These are phyloP conservation scores for Pituophis catenifer DNA, from an alignment of 2,113 vertebrate genomes.

Conservation along the genomic window DNA sequence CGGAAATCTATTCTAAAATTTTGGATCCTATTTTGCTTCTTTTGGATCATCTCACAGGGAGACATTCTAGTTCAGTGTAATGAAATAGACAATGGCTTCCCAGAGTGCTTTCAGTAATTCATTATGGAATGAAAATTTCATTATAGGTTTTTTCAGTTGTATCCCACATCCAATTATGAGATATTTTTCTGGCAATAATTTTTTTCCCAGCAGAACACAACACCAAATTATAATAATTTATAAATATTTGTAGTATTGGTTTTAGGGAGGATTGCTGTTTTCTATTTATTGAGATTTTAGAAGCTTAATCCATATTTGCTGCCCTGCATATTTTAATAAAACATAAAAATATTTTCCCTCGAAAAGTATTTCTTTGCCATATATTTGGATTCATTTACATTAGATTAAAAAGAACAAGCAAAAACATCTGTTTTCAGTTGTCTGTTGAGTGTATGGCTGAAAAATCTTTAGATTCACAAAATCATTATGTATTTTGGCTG, in stretches of 20 bases:
- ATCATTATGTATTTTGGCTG: constrained; percentile 37
- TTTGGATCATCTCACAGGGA: background rate
- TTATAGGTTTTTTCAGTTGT: background rate
- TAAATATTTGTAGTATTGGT: background rate
- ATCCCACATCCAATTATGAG: background rate
- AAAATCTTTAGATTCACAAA: constrained; percentile 51
- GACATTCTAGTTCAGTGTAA: background rate
- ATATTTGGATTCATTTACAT: constrained; percentile 38
- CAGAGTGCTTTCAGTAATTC: background rate
- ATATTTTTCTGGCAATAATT: background rate
- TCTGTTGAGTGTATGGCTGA: background rate
- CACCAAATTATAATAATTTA: constrained; percentile 20
- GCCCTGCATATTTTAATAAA: constrained; percentile 50
- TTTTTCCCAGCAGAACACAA: background rate
- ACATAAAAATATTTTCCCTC: constrained; percentile 53
- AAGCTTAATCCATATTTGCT: constrained; percentile 47
- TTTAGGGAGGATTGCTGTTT: background rate
- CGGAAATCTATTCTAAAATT: background rate
- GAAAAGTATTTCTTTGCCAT: constrained; percentile 45
- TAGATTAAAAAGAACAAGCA: constrained; percentile 51
- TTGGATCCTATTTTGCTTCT: background rate
- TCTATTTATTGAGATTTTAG: background rate
- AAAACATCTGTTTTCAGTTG: constrained; percentile 61
- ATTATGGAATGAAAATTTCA: background rate
- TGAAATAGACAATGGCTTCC: background rate